Evolutionary conservation across 2,113 vertebrate species (phyloP).

Genomic region (Trogon melanurus): DNA sequence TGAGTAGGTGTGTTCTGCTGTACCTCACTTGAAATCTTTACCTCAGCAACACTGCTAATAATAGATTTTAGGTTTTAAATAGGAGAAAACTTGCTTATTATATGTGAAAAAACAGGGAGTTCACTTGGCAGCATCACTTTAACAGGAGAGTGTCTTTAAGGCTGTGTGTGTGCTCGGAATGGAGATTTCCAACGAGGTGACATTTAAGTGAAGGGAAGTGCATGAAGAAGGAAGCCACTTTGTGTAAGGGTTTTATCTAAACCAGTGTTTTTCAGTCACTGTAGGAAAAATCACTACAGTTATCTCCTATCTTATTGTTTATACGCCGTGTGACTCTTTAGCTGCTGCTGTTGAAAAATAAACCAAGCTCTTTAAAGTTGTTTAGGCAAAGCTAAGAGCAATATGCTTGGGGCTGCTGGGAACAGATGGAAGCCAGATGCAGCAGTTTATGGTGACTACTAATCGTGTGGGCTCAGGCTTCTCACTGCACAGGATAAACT

Average conservation of each 20-base stretch:
- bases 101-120: background rate
- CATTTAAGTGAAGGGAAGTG: rapidly evolving
- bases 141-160: background rate
- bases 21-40: background rate
- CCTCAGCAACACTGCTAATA: background rate
- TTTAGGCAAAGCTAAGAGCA: background rate
- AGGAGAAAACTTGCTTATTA: background rate
- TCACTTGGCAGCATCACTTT: background rate
- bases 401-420: background rate
- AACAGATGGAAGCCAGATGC: slow-evolving; percentile 10
- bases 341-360: background rate
- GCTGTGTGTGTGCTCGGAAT: background rate
- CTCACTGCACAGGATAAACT: background rate
- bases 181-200: background rate
- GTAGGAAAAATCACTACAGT: background rate
- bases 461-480: background rate
- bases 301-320: background rate
- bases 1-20: background rate
- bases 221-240: background rate
- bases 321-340: background rate
- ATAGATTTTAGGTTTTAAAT: background rate
- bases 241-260: background rate
- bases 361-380: background rate
- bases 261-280: background rate
- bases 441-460: background rate